phyloP scores from a whole-genome alignment of 2,888 invertebrate species.

The Leptinotarsa tumamoca region DNA sequence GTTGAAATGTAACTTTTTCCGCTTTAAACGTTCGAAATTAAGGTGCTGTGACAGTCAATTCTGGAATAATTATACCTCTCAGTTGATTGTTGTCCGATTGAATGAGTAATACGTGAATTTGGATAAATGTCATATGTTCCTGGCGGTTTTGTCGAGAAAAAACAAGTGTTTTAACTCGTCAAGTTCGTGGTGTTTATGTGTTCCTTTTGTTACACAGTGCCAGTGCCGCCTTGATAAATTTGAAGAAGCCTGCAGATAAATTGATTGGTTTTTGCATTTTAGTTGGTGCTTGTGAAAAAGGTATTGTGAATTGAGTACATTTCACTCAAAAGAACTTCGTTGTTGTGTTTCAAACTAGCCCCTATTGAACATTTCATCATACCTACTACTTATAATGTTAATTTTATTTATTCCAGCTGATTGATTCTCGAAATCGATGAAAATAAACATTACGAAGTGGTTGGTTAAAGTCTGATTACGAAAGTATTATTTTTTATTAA shows the following conservation, averaged over 20 bases:
- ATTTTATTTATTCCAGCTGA: too few species aligned
- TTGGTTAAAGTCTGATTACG: too few species aligned
- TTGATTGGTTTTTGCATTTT: background rate
- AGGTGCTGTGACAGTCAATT: background rate
- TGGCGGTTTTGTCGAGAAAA: background rate
- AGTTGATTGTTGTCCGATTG: background rate
- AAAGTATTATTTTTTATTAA: too few species aligned
- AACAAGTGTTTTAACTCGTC: background rate
- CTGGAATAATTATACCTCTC: background rate
- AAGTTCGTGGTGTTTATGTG: background rate
- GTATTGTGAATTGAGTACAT: background rate
- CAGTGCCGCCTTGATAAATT: background rate
- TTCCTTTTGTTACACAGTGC: background rate
- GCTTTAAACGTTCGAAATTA: slow-evolving; percentile 8
- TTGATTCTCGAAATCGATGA: too few species aligned
- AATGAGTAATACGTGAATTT: background rate
- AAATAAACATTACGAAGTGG: too few species aligned
- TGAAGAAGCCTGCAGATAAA: background rate
- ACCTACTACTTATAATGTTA: too few species aligned
- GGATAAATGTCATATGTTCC: background rate
- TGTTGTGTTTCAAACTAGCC: too few species aligned
- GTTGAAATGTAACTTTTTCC: slow-evolving; percentile 4
- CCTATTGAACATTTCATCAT: too few species aligned
- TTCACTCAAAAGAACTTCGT: too few species aligned
- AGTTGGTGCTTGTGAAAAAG: background rate